These are phyloP conservation scores for Camponotus vicinus DNA, from an alignment of 1,140 invertebrate genomes.

Conservation along the genomic window DNA sequence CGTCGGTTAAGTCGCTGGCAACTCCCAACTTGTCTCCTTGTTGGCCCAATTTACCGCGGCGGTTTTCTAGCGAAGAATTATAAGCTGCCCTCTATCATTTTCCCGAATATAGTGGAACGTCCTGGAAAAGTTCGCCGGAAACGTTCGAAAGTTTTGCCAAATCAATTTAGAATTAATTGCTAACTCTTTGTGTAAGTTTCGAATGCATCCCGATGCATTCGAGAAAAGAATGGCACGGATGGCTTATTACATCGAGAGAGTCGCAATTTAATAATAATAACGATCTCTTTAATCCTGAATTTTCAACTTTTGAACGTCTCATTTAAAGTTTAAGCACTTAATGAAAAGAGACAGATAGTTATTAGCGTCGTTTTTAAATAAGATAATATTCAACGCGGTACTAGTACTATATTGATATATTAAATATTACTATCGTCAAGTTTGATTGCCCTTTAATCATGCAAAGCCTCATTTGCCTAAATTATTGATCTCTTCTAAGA, in stretches of 20 bases:
- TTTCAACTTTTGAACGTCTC: background rate
- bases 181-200: background rate
- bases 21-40: constrained; percentile 29
- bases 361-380: background rate
- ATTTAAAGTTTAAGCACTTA: background rate
- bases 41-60: constrained; percentile 38
- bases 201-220: background rate
- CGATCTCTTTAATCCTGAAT: constrained; percentile 25
- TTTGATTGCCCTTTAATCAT: background rate
- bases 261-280: constrained; percentile 10
- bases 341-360: background rate
- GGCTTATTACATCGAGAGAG: background rate
- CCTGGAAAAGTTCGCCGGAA: constrained; percentile 1
- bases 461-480: background rate
- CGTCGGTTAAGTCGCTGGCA: constrained; percentile 50
- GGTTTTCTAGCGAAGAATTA: constrained; percentile 7
- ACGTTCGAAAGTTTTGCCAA: constrained; percentile 16
- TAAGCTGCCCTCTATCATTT: constrained; percentile 38
- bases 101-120: background rate
- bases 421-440: background rate
- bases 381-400: background rate
- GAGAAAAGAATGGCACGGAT: background rate
- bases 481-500: constrained; percentile 15
- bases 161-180: background rate
- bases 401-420: background rate